Evolutionary conservation across 2,113 vertebrate genomes (phyloP).

Genomic region (Ahaetulla prasina): DNA sequence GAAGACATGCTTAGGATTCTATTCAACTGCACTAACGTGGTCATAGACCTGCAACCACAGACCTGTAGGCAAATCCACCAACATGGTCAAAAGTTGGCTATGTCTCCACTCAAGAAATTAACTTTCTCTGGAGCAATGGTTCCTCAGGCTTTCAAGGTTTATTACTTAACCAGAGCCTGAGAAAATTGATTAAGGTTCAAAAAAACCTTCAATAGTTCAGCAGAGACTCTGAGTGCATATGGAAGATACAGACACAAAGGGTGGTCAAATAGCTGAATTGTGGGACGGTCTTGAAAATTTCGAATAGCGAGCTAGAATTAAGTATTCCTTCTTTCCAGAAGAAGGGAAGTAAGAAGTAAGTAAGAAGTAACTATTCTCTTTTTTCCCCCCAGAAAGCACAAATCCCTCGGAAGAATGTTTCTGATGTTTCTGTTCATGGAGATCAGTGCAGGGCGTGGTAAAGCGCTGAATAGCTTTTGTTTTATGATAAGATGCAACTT

Average conservation of each 20-base stretch:
- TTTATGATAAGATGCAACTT: background rate
- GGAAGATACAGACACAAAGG: background rate
- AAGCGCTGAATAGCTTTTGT: background rate
- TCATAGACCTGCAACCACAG: background rate
- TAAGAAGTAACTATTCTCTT: background rate
- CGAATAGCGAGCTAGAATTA: background rate
- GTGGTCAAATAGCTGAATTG: background rate
- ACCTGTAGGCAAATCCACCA: background rate
- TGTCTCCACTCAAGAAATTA: background rate
- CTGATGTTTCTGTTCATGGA: constrained; percentile 1
- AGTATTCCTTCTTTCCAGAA: background rate
- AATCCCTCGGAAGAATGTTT: background rate
- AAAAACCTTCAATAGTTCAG: background rate
- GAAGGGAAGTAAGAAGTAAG: background rate
- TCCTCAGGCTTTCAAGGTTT: background rate
- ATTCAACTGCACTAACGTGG: background rate
- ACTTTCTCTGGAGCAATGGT: background rate
- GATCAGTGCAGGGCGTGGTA: background rate
- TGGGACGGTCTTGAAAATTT: background rate
- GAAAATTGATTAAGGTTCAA: background rate
- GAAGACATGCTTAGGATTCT: background rate
- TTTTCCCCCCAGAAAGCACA: background rate
- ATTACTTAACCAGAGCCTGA: background rate
- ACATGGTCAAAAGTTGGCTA: background rate
- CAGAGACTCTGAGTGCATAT: background rate